Percentiles rank a stretch among this genome's conserved stretches.
These are phyloP conservation scores for Sinocyclocheilus maitianheensis DNA, from an alignment of 2,113 vertebrate species.

Conservation along the genomic window DNA sequence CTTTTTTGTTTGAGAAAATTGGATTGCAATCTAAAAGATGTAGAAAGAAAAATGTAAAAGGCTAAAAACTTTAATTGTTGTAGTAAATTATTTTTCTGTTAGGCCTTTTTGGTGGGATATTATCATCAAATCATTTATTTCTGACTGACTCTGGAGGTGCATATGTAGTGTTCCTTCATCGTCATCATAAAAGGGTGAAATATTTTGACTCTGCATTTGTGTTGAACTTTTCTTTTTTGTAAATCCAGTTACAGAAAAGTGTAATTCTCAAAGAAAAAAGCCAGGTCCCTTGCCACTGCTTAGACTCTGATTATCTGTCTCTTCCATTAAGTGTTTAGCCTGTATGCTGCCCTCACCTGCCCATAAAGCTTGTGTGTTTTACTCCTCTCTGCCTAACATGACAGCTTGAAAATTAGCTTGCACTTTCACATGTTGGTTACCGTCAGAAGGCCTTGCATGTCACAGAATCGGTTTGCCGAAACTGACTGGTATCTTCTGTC, in stretches of 20 bases:
- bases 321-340: neutral
- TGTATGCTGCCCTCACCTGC: conserved; percentile 18
- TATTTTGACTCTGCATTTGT: neutral
- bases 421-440: conserved; percentile 16
- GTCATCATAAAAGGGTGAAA: neutral
- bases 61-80: too few relatives aligned
- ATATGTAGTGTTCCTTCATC: neutral
- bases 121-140: neutral
- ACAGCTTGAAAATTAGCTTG: conserved; percentile 59
- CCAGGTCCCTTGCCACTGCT: neutral
- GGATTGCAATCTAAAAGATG: neutral
- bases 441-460: neutral
- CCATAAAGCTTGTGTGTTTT: conserved; percentile 47
- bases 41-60: too few relatives aligned
- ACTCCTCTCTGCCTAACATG: conserved; percentile 48
- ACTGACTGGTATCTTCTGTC: neutral
- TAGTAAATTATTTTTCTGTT: neutral
- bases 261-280: neutral
- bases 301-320: conserved; percentile 26
- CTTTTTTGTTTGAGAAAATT: neutral
- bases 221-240: neutral
- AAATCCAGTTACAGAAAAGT: conserved; percentile 23
- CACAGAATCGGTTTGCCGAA: conserved; percentile 52
- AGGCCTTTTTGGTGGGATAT: neutral
- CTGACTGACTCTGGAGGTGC: neutral